Evolutionary conservation across 2,888 invertebrate genomes (phyloP), one percentile per base, ranked within the genome.

Genomic region (Lasius platythorax): DNA sequence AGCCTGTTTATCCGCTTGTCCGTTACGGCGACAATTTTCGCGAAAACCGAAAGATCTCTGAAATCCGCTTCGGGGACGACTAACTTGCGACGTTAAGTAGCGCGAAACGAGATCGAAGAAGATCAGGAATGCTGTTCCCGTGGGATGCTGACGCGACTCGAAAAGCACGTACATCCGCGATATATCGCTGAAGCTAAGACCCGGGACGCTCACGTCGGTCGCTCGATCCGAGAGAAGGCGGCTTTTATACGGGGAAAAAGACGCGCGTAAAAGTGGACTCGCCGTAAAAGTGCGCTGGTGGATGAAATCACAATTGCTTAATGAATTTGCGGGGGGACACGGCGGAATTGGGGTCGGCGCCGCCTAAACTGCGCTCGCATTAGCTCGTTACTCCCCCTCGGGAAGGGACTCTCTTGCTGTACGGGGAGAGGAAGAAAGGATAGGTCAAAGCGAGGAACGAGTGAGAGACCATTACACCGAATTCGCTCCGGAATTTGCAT

Each of bases 231-330:
- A 33, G 50, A 18, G 50, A 50, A 15, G 76, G 72, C 70, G 83
- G 40, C 73, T 66, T 53, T 83, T 87, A 56, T 74, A 82, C 74
- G 58, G 82, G 50, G 43, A 5, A 37, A 4, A 5, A 37, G 23
- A 33, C 68, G 79, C 76, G 82, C 53, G 53, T 87, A 91, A 88
- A 91, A 90, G 78, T 83, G 83, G 85, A 82, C 87, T 79, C 67
- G 68, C 72, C 82, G 86, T 89, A 89, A 89, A 86, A 89, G 86
- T 87, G 75, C 66, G 90, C 66, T 75, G 87, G 81, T 79, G 88
- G 87, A 89, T 88, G 87, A 91, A 91, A 92, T 92, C 91, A 87
- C 91, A 90, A 92, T 92, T 87, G 89, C 91, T 91, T 90, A 92
- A 92, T 92, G 91, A 90, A 92, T 89, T 89, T 87, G 87, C 86